These are phyloP conservation scores for Haemorhous mexicanus DNA, from an alignment of 2,113 vertebrate species.

Conservation along the genomic window DNA sequence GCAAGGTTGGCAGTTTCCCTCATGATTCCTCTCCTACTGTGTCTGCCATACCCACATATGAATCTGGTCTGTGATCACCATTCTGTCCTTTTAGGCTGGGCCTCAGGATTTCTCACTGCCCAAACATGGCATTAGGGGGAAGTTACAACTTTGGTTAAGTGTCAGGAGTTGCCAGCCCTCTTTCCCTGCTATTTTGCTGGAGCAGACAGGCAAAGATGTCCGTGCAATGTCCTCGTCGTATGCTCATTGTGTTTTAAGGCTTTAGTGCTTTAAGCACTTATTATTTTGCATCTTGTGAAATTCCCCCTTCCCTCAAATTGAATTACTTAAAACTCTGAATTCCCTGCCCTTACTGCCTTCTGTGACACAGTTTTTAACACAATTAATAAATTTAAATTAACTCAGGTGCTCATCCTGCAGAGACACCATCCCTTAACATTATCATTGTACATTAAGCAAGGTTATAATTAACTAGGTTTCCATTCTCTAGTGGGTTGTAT, in stretches of 20 bases:
- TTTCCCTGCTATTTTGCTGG: neutral
- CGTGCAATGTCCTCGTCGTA: neutral
- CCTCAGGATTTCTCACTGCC: neutral
- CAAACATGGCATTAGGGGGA: neutral
- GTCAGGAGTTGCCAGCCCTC: neutral
- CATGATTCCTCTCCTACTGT: fast-evolving
- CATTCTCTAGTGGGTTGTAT: conserved; percentile 18
- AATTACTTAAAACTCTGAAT: conserved; percentile 47
- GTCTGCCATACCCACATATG: fast-evolving
- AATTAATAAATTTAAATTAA: conserved; percentile 41
- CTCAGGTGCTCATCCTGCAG: neutral
- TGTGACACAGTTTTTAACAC: conserved; percentile 14
- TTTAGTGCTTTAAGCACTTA: neutral
- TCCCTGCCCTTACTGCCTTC: neutral
- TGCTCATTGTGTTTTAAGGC: neutral
- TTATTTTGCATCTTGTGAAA: neutral
- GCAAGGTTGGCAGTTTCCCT: neutral
- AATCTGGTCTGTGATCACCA: neutral
- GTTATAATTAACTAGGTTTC: conserved; percentile 16
- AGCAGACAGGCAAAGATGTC: neutral
- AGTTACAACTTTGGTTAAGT: neutral
- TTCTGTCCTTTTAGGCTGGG: neutral
- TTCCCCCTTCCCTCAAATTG: neutral
- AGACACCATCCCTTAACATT: conserved; percentile 10
- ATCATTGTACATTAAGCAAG: neutral